These are phyloP conservation scores for Muschampia plurimacula DNA, from an alignment of 2,888 invertebrate genomes.

Conservation along the genomic window DNA sequence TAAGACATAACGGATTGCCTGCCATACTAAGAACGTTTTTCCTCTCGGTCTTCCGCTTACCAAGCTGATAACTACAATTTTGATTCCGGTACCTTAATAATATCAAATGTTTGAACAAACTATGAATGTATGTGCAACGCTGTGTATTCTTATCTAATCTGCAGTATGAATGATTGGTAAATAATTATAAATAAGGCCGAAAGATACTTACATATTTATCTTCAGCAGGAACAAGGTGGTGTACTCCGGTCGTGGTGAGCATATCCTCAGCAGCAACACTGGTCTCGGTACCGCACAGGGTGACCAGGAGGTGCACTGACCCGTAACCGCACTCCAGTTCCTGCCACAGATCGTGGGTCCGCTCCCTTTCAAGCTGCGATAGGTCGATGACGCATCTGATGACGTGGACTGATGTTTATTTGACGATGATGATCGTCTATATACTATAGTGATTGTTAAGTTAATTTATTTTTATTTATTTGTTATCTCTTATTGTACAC, in stretches of 20 bases:
- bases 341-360: constrained; percentile 77
- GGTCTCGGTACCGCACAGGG: constrained; percentile 65
- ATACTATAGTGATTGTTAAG: background rate
- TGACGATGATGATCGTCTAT: background rate
- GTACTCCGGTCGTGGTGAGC: constrained; percentile 67
- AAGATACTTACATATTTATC: constrained; percentile 69
- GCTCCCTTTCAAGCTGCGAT: constrained; percentile 72
- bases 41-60: no score
- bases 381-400: constrained; percentile 74
- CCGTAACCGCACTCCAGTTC: constrained; percentile 77
- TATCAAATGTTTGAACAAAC: no score
- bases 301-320: constrained; percentile 70
- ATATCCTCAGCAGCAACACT: constrained; percentile 61
- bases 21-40: no score
- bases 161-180: no score
- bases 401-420: constrained; percentile 17
- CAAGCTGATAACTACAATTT: no score
- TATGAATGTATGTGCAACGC: no score
- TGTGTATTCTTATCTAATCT: no score
- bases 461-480: no score
- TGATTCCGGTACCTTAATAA: no score
- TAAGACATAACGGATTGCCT: no score
- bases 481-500: no score
- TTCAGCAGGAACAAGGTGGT: constrained; percentile 55
- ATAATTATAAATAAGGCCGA: background rate